Base-by-base conservation (phyloP, 2,888 invertebrate species). In the Eurytoma californica region DNA sequence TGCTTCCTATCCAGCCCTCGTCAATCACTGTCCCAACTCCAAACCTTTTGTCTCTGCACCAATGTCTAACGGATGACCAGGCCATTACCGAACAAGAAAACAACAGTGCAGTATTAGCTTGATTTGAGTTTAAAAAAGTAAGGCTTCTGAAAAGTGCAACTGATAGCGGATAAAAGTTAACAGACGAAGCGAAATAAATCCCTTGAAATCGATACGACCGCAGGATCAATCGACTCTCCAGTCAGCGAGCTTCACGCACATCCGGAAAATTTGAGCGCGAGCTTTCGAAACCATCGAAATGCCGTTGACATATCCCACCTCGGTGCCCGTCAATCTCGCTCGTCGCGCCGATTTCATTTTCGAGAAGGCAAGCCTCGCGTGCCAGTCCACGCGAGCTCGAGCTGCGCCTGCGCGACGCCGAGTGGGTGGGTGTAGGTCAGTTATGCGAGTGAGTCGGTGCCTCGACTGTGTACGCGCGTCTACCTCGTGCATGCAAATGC, bases 341-440 rank as follows among this genome's bases (percentile, higher is more conserved):
- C 18, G 14, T 55, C 20, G 9, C 30, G 30, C 39, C 20, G 73
- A 73, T 73, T 73, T 73, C 73, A 73, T 60, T 30, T 18, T 53
- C 53, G 53, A 39, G 39, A 39, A 9, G 39, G 60, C 28, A 4
- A 9, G 9, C 39, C 39, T 39, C 39, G 39, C 39, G 39, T 28
- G 28, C 60, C 39, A 24, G 24, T 24, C 24, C 24, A 24, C 24
- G 24, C 24, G 24, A 24, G 24, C 24, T 1, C 24, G 24, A 24
- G 24, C 24, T 24, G 69, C 65, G 53, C 20, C 24, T 20, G 55
- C 47, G 63, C 24, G 20, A n/a, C 39, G 28, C 7, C 13, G 20
- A 28, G 28, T 53, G 53, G 18, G 60, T 65, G 73, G 75, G 72
- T 80, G 79, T 80, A 80, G 79, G 79, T 80, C 79, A 80, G 79